Evolutionary conservation across 1,140 invertebrate species (phyloP).

Genomic region (Reticulitermes speratus): DNA sequence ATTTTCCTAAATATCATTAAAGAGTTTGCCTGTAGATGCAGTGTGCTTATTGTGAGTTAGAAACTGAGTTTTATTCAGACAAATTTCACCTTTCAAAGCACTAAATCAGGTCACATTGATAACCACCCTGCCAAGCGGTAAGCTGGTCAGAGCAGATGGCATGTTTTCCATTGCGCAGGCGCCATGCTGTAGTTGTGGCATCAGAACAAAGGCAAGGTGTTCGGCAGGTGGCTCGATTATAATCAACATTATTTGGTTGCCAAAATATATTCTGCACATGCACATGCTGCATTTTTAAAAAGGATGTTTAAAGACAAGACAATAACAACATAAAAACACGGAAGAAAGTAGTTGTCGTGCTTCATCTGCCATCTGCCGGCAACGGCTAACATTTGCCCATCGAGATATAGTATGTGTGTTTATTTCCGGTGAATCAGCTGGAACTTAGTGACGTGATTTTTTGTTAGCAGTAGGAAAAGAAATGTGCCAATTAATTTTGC

Average conservation of each 20-base stretch:
- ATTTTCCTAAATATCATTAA: too few relatives aligned
- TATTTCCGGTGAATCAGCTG: neutral
- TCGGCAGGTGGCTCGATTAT: neutral
- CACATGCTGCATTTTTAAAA: slow-evolving; percentile 6
- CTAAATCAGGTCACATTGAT: neutral
- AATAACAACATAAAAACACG: slow-evolving; percentile 17
- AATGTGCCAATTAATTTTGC: too few relatives aligned
- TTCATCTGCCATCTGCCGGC: neutral
- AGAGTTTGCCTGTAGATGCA: too few relatives aligned
- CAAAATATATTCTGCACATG: slow-evolving; percentile 13
- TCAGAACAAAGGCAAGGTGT: neutral
- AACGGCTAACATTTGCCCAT: neutral
- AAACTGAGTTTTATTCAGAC: too few relatives aligned
- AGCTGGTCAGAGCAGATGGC: neutral
- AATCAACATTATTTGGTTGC: slow-evolving; percentile 12
- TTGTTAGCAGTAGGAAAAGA: neutral
- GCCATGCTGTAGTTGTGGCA: neutral
- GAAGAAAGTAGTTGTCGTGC: neutral
- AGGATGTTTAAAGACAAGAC: slow-evolving; percentile 1
- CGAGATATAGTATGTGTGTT: too few relatives aligned
- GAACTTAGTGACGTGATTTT: neutral
- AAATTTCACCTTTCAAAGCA: too few relatives aligned
- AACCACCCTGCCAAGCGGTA: too few relatives aligned
- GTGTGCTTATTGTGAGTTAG: too few relatives aligned
- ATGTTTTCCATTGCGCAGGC: neutral